Evolutionary conservation across 1,140 invertebrate genomes (phyloP), one percentile per base, ranked within the genome.

Genomic region (Solen grandis): DNA sequence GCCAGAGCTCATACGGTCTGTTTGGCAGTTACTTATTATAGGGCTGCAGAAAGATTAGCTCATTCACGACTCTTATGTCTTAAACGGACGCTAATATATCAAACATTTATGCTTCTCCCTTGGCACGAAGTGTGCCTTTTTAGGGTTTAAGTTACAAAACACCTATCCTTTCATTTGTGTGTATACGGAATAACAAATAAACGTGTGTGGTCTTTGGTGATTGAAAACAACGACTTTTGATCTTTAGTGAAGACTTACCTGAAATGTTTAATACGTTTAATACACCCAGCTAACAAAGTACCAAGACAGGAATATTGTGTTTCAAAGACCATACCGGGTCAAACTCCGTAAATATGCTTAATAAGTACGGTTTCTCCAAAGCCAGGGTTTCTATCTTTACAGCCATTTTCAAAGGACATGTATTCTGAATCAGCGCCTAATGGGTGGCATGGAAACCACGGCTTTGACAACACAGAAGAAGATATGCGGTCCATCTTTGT

Each of bases 401-500:
- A 57, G 65, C 62, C 63, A 29, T 33, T 36, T 13, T 54, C 54
- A 19, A 33, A n/a, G 13, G 38, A 52, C 35, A 36, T 27, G 19
- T 31, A 25, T 33, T 13, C 35, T 16, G 8, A 2, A 16, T 52
- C 27, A 54, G 35, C 22, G 16, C 22, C 31, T 10, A 54, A 5
- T n/a, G 29, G 22, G 27, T 29, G 41, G 66, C 46, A 16, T 25
- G 84, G 81, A 41, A 70, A 62, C 52, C 84, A 85, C 73, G 84
- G 84, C 19, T 85, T 83, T 50, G 81, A 82, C 62, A 85, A 82
- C 35, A 22, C 50, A 14, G 38, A 80, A 22, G 29, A 31, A n/a
- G 84, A 85, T 35, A 85, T 85, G 84, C 57, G 75, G 8, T 69
- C 66, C 4, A 85, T 83, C 41, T 85, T 85, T 60, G 27, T 74